Evolutionary conservation across 2,113 vertebrate species (phyloP), one percentile per base, ranked within the genome.

Genomic region (Stigmatopora nigra): DNA sequence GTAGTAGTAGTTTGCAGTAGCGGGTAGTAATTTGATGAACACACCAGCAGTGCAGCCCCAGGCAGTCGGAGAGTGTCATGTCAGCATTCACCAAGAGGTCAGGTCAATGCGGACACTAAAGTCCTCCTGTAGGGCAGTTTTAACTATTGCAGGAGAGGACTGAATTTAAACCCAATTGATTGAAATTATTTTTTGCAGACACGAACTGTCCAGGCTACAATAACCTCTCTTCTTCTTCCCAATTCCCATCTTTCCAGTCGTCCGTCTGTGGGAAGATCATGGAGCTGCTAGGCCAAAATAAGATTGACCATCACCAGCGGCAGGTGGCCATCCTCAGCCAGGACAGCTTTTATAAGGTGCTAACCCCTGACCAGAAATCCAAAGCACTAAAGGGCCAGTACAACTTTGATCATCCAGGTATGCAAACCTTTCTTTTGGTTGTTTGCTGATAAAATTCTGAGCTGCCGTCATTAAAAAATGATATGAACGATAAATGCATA

Each of bases 331-430:
- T 95, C n/a, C 91, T 99, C 70, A 98, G 96, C 85, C 96, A 99
- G 76, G 96, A 99, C 82, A 98, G 96, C 86, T 99, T 99, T 90
- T 99, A 98, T 87, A 91, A 90, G 0, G 95, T 93, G 76, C 92
- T 99, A 58, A 98, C 95, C 9, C 85, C 92, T 0, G 96, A 99
- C 79, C 96, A 99, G 90, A 97, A 98, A 80, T 91, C 91, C 84
- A 97, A 96, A 82, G 96, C 94, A 0, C 78, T 90, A n/a, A 98
- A 94, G 87, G 96, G 96, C 79, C 96, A 99, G 75, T 99, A 94
- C 91, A 98, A 98, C 89, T 99, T 98, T 67, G 96, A 99, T 84
- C 96, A 99, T 86, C 96, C 96, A 83, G 96, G 96, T 99, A 90
- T 61, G 41, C 16, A 15, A 22, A 12, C 12, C 5, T 44, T 1